Base-by-base conservation (phyloP, 1,140 invertebrate genomes). In the Aphidius ervi region DNA sequence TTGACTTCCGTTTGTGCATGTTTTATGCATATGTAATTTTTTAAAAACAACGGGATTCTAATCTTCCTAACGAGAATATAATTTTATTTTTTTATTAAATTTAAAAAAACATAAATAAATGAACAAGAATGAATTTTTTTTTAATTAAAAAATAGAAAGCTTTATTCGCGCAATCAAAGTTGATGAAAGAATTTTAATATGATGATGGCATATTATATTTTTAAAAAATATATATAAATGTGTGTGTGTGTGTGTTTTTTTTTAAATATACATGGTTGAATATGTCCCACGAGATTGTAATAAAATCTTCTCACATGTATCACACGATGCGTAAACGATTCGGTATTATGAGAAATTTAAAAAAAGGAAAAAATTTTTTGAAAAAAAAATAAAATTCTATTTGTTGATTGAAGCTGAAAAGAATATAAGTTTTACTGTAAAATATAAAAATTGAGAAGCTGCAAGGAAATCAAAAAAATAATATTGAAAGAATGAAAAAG, bases 251-350 rank as follows among this genome's bases (percentile, higher is more conserved):
- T 16, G 16, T 31, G 2, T 31, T 31, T 31, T 31, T 49, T 16
- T 16, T 9, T 23, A 6, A 49, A 49, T 49, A 16, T 9, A 31
- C 2, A 20, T 50, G 58, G 52, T 47, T 55, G 50, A 42, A 20
- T 46, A 10, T 55, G 9, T 37, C 58, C n/a, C 31, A 47, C 31
- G 16, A 37, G 45, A 42, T 58, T 58, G 54, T 64, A 64, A 64
- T 62, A 52, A 62, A 58, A 61, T 61, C 55, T 58, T 9, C 47
- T 50, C 58, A 31, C 6, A 8, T 16, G 55, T 64, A 42, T 58
- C 23, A 31, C 55, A 47, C 23, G 63, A 56, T 64, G 63, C 63
- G 58, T 56, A 48, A 64, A 61, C 41, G 56, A 54, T 3, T 31
- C 23, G 23, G 23, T 31, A 31, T 60, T n/a, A 37, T 20, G 39